These are phyloP conservation scores for Labroides dimidiatus DNA, from an alignment of 2,797 vertebrate genomes.

Conservation along the genomic window DNA sequence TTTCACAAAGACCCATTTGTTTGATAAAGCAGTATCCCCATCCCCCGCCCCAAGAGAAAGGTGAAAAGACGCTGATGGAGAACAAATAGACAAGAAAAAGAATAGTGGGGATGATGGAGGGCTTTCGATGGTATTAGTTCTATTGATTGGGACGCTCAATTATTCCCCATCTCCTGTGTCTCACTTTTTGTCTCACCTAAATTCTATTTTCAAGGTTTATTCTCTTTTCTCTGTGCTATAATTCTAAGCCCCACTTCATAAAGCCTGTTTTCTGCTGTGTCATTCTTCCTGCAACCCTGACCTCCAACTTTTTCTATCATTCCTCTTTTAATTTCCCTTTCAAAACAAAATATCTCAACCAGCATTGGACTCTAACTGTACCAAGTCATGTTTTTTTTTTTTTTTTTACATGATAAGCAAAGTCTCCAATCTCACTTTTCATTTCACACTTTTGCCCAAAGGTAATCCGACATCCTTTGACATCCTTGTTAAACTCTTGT, in stretches of 20 bases:
- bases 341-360: slow-evolving; percentile 6
- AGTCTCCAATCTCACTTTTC: slow-evolving; percentile 5
- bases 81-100: slow-evolving; percentile 23
- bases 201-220: neutral
- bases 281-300: neutral
- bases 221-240: slow-evolving; percentile 9
- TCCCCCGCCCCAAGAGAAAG: slow-evolving; percentile 42
- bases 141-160: slow-evolving; percentile 52
- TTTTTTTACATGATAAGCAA: slow-evolving; percentile 1
- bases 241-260: slow-evolving; percentile 6
- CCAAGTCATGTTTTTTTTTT: neutral
- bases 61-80: slow-evolving; percentile 41
- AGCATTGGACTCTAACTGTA: neutral
- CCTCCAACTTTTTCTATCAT: neutral
- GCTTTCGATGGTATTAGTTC: slow-evolving; percentile 51
- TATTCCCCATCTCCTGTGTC: slow-evolving; percentile 22
- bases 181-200: slow-evolving; percentile 14
- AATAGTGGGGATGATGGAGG: slow-evolving; percentile 25
- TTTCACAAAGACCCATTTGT: slow-evolving; percentile 71
- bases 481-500: slow-evolving; percentile 4
- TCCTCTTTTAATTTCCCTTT: neutral
- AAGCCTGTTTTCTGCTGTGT: neutral
- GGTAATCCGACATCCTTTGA: neutral
- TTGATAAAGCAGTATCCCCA: slow-evolving; percentile 65
- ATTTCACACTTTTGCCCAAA: slow-evolving; percentile 1